Percentiles rank a stretch among this genome's conserved stretches.
phyloP scores from a whole-genome alignment of 1,140 invertebrate species.

The Anthonomus grandis region DNA sequence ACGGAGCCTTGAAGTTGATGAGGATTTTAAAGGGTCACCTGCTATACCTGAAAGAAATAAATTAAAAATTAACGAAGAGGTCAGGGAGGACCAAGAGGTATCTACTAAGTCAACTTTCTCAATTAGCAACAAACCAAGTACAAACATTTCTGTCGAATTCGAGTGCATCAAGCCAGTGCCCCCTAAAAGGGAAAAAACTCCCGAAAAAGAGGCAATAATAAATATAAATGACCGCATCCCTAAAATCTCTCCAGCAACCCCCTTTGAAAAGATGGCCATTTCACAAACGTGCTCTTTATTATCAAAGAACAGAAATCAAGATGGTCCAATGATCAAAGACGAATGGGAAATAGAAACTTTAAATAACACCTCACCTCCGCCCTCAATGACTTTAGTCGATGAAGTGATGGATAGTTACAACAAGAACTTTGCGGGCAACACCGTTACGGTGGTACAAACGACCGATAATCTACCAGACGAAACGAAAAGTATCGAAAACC shows the following conservation, averaged over 20 bases:
- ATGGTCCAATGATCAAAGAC: conserved; percentile 21
- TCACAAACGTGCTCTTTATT: conserved; percentile 8
- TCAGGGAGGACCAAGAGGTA: neutral
- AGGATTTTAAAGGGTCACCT: conserved; percentile 3
- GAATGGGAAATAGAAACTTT: conserved; percentile 21
- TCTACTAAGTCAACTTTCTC: neutral
- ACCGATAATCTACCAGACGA: conserved; percentile 25
- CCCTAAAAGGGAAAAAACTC: conserved; percentile 19
- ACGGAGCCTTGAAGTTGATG: neutral
- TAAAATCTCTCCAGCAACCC: conserved; percentile 1
- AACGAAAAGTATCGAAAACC: conserved; percentile 17
- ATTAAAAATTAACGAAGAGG: conserved; percentile 7
- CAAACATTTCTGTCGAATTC: conserved; percentile 8
- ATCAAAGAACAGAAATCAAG: conserved; percentile 4
- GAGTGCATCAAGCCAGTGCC: conserved; percentile 18
- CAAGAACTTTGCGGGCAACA: conserved; percentile 16
- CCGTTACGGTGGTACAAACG: conserved; percentile 13
- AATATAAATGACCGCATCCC: conserved; percentile 9
- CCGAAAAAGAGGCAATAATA: conserved; percentile 19
- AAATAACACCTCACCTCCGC: conserved; percentile 8
- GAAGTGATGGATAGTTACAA: conserved; percentile 26
- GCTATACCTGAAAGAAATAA: conserved; percentile 17
- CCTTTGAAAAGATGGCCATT: conserved; percentile 17
- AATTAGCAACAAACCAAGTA: neutral
- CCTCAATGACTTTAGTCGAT: conserved; percentile 15